phyloP scores from a whole-genome alignment of 1,140 invertebrate genomes.

The Heterodera schachtii region DNA sequence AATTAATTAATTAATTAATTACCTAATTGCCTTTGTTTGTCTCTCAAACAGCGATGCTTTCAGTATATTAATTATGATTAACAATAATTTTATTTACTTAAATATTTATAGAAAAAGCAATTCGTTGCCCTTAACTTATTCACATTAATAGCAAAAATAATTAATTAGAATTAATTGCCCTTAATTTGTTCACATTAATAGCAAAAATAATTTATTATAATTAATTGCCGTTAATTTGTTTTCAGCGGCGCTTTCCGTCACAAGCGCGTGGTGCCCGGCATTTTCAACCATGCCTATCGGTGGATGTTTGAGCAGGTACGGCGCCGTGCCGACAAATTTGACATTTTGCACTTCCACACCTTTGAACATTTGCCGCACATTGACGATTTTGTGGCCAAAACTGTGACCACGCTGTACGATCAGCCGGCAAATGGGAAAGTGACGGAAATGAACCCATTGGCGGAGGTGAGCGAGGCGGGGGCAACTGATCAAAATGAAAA shows the following conservation, averaged over 20 bases:
- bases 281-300: neutral
- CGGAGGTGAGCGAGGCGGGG: neutral
- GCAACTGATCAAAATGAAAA: neutral
- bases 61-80: too few species aligned
- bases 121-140: too few species aligned
- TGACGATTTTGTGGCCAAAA: constrained; percentile 1
- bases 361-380: constrained; percentile 10
- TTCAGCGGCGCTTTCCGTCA: neutral
- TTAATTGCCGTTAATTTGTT: neutral
- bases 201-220: too few species aligned
- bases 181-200: too few species aligned
- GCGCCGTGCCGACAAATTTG: neutral
- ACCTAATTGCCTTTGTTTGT: too few species aligned
- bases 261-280: neutral
- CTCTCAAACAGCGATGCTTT: too few species aligned
- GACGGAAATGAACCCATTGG: neutral
- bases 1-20: too few species aligned
- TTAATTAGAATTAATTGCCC: too few species aligned
- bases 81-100: too few species aligned
- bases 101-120: too few species aligned
- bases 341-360: constrained; percentile 17
- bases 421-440: neutral
- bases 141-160: too few species aligned
- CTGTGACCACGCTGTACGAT: neutral
- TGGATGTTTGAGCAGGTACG: constrained; percentile 9